phyloP scores from a whole-genome alignment of 2,113 vertebrate genomes.

The Lota lota region DNA sequence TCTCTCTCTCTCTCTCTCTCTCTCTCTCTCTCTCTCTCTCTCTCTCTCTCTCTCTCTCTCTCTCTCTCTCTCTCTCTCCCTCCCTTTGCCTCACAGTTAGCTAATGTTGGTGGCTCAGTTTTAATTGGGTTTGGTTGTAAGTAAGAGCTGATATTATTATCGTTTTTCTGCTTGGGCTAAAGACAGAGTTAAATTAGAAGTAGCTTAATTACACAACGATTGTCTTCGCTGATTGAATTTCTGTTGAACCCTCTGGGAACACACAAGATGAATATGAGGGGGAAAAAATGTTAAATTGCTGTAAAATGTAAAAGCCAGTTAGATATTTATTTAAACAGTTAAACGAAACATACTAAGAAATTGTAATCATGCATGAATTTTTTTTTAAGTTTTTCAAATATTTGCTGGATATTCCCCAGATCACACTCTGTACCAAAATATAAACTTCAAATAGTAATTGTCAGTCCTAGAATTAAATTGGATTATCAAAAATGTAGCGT shows the following conservation, averaged over 20 bases:
- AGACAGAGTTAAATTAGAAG: conserved; percentile 56
- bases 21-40: not conserved
- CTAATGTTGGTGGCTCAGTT: conserved; percentile 19
- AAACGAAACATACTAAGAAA: conserved; percentile 8
- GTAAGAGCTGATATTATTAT: conserved; percentile 53
- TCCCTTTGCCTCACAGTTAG: conserved; percentile 10
- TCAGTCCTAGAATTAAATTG: not conserved
- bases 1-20: conserved; percentile 2
- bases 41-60: conserved; percentile 11
- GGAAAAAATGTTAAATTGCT: not conserved
- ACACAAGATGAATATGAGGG: conserved; percentile 10
- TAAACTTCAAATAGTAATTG: not conserved
- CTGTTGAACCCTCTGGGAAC: conserved; percentile 41
- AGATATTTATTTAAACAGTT: conserved; percentile 26
- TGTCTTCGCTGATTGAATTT: conserved; percentile 63
- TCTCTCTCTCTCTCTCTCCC: conserved; percentile 6
- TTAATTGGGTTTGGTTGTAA: conserved; percentile 50
- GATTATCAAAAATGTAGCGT: not conserved
- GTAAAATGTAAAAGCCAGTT: not conserved
- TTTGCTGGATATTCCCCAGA: not conserved
- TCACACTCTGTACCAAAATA: not conserved
- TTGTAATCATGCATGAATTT: not conserved
- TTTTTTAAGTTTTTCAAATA: too few relatives aligned
- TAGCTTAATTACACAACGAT: conserved; percentile 57
- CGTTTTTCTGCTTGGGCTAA: conserved; percentile 37